Evolutionary conservation across 2,888 invertebrate species (phyloP).

Genomic region (Hesperia comma): DNA sequence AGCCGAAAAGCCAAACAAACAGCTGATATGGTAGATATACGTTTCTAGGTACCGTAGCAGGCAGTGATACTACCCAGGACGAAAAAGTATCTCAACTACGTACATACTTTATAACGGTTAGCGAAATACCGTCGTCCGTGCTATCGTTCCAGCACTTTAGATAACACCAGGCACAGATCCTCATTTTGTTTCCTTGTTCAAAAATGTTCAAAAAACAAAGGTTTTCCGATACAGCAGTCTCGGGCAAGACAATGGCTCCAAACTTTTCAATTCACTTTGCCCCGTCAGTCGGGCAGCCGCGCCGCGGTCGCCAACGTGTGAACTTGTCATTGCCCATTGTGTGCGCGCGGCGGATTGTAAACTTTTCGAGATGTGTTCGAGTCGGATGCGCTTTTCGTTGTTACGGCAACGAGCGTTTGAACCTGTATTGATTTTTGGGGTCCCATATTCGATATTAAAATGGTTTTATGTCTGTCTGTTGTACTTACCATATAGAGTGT

Average conservation of each 20-base stretch:
- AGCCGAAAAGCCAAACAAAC: too few species aligned
- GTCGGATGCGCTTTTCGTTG: constrained; percentile 7
- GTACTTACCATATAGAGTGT: too few species aligned
- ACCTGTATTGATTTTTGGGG: constrained; percentile 2
- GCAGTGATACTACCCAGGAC: too few species aligned
- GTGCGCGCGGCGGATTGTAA: constrained; percentile 44
- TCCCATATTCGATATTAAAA: constrained; percentile 29
- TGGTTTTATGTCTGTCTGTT: too few species aligned
- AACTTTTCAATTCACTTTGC: constrained; percentile 6
- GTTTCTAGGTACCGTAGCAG: too few species aligned
- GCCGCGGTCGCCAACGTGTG: constrained; percentile 45
- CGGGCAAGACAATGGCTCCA: background rate
- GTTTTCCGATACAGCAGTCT: too few species aligned
- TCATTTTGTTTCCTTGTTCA: background rate
- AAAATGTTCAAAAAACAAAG: background rate
- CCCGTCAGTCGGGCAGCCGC: background rate
- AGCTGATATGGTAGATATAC: too few species aligned
- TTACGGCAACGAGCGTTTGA: background rate
- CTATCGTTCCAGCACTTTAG: background rate
- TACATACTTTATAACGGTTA: too few species aligned
- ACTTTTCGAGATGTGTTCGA: constrained; percentile 5
- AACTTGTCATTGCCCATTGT: constrained; percentile 52
- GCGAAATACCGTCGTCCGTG: too few species aligned
- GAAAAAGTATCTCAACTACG: too few species aligned
- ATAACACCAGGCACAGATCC: background rate